Evolutionary conservation across 2,797 vertebrate genomes (phyloP).

Genomic region (Calcarius lapponicus): DNA sequence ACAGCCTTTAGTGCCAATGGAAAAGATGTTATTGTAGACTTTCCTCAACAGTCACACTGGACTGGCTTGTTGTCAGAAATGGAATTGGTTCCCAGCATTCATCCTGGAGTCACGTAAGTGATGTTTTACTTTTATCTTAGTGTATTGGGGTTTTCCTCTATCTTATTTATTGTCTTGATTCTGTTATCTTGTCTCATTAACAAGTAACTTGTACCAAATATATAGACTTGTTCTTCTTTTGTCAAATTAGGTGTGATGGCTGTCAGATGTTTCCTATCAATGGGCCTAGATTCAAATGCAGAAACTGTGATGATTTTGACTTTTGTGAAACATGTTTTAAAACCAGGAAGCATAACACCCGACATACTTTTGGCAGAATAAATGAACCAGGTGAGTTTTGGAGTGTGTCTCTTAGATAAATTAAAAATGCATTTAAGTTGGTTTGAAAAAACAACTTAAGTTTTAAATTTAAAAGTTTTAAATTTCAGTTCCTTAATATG

Average conservation of each 20-base stretch:
- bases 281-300: constrained; percentile 95
- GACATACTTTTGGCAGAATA: constrained; percentile 95
- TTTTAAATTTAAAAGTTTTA: not conserved
- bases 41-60: constrained; percentile 98
- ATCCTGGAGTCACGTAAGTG: constrained; percentile 93
- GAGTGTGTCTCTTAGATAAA: not conserved
- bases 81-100: constrained; percentile 96
- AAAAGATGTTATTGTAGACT: constrained; percentile 98
- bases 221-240: not conserved
- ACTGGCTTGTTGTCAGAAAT: constrained; percentile 96
- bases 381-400: constrained; percentile 89
- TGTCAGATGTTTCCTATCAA: constrained; percentile 99
- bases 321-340: constrained; percentile 98
- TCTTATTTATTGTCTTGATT: not conserved
- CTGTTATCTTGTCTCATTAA: not conserved
- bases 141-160: not conserved
- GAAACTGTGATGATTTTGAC: constrained; percentile 97
- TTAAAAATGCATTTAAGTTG: not conserved
- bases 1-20: constrained; percentile 98
- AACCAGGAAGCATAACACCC: constrained; percentile 91
- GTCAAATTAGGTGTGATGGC: constrained; percentile 89
- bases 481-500: not conserved
- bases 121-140: not conserved
- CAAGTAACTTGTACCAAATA: not conserved
- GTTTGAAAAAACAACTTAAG: not conserved